These are phyloP conservation scores for Cherax destructor DNA, from an alignment of 1,140 invertebrate species.

Conservation along the genomic window DNA sequence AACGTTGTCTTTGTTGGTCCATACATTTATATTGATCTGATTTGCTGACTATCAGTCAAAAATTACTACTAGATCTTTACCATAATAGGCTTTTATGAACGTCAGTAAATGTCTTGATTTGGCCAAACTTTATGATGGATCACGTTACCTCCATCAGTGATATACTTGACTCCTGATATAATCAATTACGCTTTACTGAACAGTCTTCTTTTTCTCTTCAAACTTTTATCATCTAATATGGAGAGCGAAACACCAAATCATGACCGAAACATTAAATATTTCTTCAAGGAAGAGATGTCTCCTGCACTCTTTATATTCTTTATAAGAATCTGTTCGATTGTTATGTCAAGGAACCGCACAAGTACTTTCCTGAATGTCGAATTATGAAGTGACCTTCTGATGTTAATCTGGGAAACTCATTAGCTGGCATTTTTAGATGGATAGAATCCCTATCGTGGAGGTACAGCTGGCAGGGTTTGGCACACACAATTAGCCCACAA, in stretches of 20 bases:
- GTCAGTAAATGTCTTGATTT: conserved; percentile 15
- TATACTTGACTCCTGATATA: conserved; percentile 3
- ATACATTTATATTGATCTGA: conserved; percentile 5
- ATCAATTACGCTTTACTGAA: no score
- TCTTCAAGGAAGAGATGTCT: conserved; percentile 20
- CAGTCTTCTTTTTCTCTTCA: no score
- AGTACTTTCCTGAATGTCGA: conserved; percentile 34
- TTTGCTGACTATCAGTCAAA: neutral
- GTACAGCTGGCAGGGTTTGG: conserved; percentile 15
- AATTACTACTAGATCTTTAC: no score
- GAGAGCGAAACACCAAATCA: neutral
- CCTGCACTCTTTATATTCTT: conserved; percentile 20
- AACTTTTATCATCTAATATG: no score
- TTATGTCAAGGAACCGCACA: conserved; percentile 9
- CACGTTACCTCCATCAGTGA: neutral
- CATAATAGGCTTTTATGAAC: neutral
- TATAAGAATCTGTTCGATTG: conserved; percentile 8
- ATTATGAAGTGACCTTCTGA: neutral
- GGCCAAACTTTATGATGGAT: neutral
- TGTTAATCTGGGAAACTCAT: conserved; percentile 11
- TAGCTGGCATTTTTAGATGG: neutral
- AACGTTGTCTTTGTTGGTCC: conserved; percentile 6
- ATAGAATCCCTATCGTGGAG: conserved; percentile 12
- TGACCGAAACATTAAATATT: conserved; percentile 22
- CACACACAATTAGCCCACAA: conserved; percentile 4